Conservation (phyloP, 2,797 vertebrate species). For the Toxotes lorentzi region DNA sequence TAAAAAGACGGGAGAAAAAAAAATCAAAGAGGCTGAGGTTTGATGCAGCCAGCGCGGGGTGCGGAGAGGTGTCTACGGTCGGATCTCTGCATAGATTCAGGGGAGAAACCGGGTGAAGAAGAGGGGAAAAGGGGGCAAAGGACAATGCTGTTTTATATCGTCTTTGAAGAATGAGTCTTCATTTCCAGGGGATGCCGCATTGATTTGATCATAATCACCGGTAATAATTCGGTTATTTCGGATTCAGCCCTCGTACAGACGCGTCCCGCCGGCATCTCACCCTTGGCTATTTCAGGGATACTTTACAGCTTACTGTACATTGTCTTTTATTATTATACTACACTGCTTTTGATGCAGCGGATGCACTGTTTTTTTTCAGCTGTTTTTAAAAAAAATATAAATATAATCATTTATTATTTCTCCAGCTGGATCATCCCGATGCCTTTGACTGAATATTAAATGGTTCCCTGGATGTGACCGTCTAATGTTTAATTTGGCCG, state of each 20-base stretch:
- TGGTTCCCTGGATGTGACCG: conserved; percentile 67
- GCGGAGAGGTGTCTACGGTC: conserved; percentile 51
- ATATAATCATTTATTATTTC: neutral
- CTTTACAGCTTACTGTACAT: conserved; percentile 45
- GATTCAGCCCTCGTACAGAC: conserved; percentile 47
- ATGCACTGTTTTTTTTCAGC: neutral
- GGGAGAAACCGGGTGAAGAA: conserved; percentile 56
- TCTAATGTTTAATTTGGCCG: conserved; percentile 62
- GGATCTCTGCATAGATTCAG: conserved; percentile 50
- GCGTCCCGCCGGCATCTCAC: conserved; percentile 32
- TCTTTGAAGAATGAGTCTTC: conserved; percentile 33
- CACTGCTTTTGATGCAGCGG: conserved; percentile 33
- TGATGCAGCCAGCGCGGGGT: conserved; percentile 59
- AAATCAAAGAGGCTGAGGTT: conserved; percentile 39
- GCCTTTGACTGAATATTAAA: conserved; percentile 46
- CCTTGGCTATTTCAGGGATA: conserved; percentile 69
- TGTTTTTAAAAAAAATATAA: neutral
- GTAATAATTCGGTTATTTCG: conserved; percentile 33
- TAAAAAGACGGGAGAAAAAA: conserved; percentile 31
- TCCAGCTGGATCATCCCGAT: conserved; percentile 33
- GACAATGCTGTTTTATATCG: conserved; percentile 62
- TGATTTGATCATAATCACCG: conserved; percentile 44
- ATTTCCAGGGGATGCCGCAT: conserved; percentile 54
- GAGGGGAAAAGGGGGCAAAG: conserved; percentile 24
- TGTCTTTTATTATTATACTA: conserved; percentile 22